Conservation (phyloP, 2,888 invertebrate genomes). For the Diloba caeruleocephala region DNA sequence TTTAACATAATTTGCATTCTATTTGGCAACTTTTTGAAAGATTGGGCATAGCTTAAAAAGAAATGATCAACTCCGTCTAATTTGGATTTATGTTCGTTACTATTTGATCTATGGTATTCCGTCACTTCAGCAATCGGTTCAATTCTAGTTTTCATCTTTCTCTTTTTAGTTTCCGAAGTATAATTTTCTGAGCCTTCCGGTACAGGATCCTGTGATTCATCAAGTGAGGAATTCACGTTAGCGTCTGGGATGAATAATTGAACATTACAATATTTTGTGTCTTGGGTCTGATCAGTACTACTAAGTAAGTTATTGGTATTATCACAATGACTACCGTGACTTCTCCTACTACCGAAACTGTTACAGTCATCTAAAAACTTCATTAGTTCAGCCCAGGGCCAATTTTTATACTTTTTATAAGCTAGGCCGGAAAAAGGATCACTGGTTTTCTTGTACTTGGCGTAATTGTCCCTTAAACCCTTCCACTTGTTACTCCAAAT, state of each 20-base stretch:
- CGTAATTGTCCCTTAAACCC: conserved; percentile 48
- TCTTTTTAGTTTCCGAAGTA: conserved; percentile 3
- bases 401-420: conserved; percentile 52
- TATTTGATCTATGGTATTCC: conserved; percentile 2
- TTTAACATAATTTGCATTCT: conserved; percentile 51
- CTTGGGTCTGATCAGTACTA: background rate
- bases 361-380: conserved; percentile 33
- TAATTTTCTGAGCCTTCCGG: conserved; percentile 4
- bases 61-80: conserved; percentile 39
- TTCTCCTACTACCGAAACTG: background rate
- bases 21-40: conserved; percentile 44
- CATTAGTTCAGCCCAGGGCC: conserved; percentile 50
- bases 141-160: background rate
- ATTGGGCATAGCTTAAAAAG: conserved; percentile 44
- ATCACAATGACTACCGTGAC: background rate
- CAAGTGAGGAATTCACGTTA: background rate
- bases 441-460: conserved; percentile 40
- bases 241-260: background rate
- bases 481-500: conserved; percentile 49
- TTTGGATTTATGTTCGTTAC: background rate
- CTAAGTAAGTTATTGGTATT: background rate
- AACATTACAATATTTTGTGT: background rate
- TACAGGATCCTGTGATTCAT: conserved; percentile 17
- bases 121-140: conserved; percentile 6
- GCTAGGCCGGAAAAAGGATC: conserved; percentile 8